These are phyloP conservation scores for Scolopax mira DNA, from an alignment of 2,113 vertebrate genomes.

Conservation along the genomic window DNA sequence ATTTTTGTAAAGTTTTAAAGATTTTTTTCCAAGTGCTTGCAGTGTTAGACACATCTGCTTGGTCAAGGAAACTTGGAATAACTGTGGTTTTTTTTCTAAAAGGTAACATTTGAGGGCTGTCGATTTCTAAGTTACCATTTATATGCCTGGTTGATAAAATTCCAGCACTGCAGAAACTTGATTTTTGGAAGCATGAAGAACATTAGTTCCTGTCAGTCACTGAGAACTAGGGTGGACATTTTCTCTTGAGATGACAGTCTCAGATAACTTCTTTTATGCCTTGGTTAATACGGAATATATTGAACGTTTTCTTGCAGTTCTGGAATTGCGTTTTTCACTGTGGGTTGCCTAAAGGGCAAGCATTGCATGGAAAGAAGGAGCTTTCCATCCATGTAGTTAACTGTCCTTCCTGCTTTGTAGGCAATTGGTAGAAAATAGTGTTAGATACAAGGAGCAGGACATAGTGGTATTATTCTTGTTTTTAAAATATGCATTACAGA, in stretches of 20 bases:
- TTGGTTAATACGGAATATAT: background rate
- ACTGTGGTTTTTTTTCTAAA: background rate
- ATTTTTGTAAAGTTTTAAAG: background rate
- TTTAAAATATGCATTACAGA: background rate
- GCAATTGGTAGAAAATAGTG: background rate
- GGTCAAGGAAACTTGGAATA: background rate
- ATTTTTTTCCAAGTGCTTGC: background rate
- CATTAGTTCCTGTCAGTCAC: background rate
- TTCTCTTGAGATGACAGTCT: background rate
- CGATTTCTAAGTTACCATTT: background rate
- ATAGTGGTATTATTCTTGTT: background rate
- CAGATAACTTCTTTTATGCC: background rate
- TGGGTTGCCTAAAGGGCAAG: background rate
- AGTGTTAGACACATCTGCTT: background rate
- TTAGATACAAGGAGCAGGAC: background rate
- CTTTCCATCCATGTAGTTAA: background rate
- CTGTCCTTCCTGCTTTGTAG: background rate
- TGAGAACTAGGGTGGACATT: background rate
- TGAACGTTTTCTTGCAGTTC: background rate
- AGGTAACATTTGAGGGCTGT: background rate
- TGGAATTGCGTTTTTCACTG: background rate
- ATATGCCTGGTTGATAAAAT: background rate
- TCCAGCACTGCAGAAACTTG: background rate
- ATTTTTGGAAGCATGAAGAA: background rate
- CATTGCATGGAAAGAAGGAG: background rate